Evolutionary conservation across 2,797 vertebrate species (phyloP), one percentile per base, ranked within the genome.

Genomic region (Zonotrichia albicollis): DNA sequence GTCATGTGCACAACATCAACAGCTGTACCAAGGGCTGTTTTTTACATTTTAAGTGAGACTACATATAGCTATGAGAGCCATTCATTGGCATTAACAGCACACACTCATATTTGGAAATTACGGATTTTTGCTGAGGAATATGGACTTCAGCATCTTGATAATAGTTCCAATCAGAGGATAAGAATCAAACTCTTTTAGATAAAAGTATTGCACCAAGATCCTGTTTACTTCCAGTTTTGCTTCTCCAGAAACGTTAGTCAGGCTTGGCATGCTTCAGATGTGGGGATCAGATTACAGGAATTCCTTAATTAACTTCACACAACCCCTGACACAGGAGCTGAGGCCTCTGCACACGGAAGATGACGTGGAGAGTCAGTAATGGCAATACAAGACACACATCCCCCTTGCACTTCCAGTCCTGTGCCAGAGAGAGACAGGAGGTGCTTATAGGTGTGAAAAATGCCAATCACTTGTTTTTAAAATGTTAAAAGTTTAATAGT

Each of bases 171-270:
- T 21, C 54, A 45, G 1, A 83, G 48, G 78, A 64, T 45, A 87
- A 87, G 78, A 54, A 91, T 65, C 50, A 45, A 54, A 19, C 48
- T 45, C 48, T 82, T 53, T 71, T 45, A 65, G 38, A 5, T 46
- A 65, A 77, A 29, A 65, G 57, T 22, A 87, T 38, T 91, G 38
- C 61, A 62, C 16, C 0, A 0, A 87, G 73, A 87, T 85, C 57
- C 72, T 85, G 79, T 83, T 93, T 95, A 93, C 82, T 86, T 94
- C 86, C 83, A 51, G 32, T 43, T 89, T 83, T 89, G 58, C 30
- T n/a, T 85, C 38, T 74, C 54, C 79, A 77, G 66, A 84, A 86
- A 66, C 1, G 34, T 73, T 58, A 36, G 46, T 70, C 43, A 60
- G 68, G 54, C 18, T 89, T 68, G 58, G 66, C 12, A 11, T 38